These are phyloP conservation scores for Calyptommatus sinebrachiatus DNA, from an alignment of 2,113 vertebrate genomes.

Conservation along the genomic window DNA sequence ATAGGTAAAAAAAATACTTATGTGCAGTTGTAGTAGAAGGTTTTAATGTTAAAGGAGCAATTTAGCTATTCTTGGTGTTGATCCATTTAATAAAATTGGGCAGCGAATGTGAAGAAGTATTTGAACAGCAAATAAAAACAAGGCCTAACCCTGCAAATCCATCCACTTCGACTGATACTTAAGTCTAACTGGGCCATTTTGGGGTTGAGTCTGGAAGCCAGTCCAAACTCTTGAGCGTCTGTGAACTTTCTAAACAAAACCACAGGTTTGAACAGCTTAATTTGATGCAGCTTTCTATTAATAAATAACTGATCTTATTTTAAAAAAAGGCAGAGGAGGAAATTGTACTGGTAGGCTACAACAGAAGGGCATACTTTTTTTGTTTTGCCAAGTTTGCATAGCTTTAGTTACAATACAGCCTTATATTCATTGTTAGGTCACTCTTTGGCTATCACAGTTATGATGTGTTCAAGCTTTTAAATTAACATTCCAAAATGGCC, in stretches of 20 bases:
- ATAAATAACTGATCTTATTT: not conserved
- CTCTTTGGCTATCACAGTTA: conserved; percentile 27
- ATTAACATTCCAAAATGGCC: not conserved
- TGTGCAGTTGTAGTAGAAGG: not conserved
- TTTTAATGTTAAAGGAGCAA: not conserved
- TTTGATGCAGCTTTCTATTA: not conserved
- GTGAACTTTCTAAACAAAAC: not conserved
- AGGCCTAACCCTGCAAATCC: not conserved
- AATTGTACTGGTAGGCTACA: not conserved
- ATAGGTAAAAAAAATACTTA: not conserved
- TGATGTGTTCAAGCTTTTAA: conserved; percentile 14
- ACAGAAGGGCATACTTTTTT: conserved; percentile 23
- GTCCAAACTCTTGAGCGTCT: not conserved
- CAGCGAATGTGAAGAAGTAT: not conserved
- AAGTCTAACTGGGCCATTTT: not conserved
- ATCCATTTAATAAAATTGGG: not conserved
- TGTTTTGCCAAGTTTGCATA: conserved; percentile 20
- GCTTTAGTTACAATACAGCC: conserved; percentile 28
- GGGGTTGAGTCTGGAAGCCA: not conserved
- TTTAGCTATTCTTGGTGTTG: not conserved
- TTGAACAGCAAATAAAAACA: not conserved
- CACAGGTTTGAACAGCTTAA: conserved; percentile 1
- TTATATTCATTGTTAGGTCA: not conserved
- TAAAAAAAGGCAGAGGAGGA: not conserved
- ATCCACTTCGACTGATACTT: not conserved